phyloP scores from a whole-genome alignment of 2,113 vertebrate genomes.

The Hippoglossus stenolepis region DNA sequence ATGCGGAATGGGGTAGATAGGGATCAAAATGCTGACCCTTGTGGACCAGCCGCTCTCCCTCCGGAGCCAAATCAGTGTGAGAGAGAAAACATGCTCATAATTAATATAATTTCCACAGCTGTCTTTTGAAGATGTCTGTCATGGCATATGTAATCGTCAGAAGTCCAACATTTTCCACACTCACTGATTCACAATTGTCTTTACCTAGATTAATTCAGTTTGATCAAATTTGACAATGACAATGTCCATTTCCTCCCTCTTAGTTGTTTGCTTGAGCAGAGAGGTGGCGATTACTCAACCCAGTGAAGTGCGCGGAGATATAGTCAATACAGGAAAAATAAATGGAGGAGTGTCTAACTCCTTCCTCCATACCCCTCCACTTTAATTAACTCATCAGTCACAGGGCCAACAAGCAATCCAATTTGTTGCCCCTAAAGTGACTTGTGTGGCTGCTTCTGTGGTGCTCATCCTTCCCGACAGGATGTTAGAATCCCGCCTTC shows the following conservation, averaged over 20 bases:
- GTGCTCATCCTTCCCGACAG: conserved; percentile 45
- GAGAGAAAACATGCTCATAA: not conserved
- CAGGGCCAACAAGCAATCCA: conserved; percentile 70
- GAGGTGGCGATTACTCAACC: conserved; percentile 56
- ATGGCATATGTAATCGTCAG: not conserved
- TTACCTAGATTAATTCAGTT: conserved; percentile 6
- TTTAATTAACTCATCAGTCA: conserved; percentile 81
- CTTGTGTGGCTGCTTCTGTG: conserved; percentile 52
- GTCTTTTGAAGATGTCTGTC: too few species aligned
- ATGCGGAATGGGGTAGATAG: too few species aligned
- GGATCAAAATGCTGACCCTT: too few species aligned
- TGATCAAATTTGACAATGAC: conserved; percentile 26
- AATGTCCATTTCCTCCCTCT: conserved; percentile 53
- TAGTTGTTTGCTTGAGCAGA: conserved; percentile 50
- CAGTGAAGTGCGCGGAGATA: conserved; percentile 64
- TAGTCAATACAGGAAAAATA: conserved; percentile 72
- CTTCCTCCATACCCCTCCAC: conserved; percentile 62
- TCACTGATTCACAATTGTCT: not conserved
- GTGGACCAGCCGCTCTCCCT: too few species aligned
- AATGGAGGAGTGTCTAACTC: conserved; percentile 67
- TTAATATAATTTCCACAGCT: not conserved
- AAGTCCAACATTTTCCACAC: not conserved
- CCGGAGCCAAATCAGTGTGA: too few species aligned
- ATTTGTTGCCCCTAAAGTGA: conserved; percentile 67
- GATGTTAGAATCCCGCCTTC: conserved; percentile 47